These are phyloP conservation scores for Didymodactylos carnosus DNA, from an alignment of 2,888 invertebrate genomes.

Conservation along the genomic window DNA sequence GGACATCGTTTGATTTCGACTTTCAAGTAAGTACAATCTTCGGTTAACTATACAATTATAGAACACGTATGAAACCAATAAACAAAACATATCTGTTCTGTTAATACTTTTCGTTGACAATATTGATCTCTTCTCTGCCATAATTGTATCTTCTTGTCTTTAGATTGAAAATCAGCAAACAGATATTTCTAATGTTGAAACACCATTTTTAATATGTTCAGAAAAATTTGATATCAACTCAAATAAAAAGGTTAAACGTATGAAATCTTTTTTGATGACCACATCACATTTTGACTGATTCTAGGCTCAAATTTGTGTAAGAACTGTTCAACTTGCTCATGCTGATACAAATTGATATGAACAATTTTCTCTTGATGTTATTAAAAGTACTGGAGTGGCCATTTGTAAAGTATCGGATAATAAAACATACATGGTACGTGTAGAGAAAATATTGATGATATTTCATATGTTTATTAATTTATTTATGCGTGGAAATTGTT, in stretches of 20 bases:
- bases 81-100: no score
- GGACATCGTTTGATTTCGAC: neutral
- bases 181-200: neutral
- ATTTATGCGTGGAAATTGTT: conserved; percentile 81
- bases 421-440: conserved; percentile 27
- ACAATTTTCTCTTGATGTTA: conserved; percentile 84
- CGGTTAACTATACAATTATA: neutral
- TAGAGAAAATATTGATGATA: neutral
- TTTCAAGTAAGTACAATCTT: neutral
- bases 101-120: no score
- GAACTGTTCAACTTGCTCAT: neutral
- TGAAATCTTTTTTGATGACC: neutral
- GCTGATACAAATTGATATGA: conserved; percentile 73
- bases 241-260: neutral
- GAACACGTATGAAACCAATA: no score
- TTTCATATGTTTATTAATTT: conserved; percentile 7
- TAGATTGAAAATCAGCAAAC: neutral
- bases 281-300: neutral
- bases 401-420: conserved; percentile 20
- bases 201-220: neutral
- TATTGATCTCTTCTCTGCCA: neutral
- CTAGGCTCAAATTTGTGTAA: neutral
- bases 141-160: neutral
- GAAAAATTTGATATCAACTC: neutral
- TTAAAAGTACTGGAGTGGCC: conserved; percentile 79